These are phyloP conservation scores for Sorex maritimensis DNA, from an alignment of 2,797 vertebrate species.

Conservation along the genomic window DNA sequence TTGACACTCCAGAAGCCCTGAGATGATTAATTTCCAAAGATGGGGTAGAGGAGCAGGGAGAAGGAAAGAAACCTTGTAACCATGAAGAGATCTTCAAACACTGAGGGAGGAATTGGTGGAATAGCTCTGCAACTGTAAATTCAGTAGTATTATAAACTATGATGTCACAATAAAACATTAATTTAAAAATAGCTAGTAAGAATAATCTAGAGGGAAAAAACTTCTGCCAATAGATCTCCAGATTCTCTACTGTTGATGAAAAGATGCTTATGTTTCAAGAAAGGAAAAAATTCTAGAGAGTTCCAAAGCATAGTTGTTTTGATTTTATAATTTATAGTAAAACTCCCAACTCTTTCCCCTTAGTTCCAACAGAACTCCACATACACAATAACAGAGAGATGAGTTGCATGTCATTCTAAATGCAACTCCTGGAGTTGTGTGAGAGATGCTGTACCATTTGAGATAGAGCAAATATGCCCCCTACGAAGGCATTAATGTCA, in stretches of 20 bases:
- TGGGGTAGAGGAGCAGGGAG: too few relatives aligned
- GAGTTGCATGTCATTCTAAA: neutral
- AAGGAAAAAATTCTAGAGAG: neutral
- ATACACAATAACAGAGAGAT: neutral
- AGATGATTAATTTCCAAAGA: neutral
- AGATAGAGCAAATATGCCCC: neutral
- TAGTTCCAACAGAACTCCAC: neutral
- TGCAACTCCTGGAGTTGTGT: neutral
- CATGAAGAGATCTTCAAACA: too few relatives aligned
- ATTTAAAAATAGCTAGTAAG: too few relatives aligned
- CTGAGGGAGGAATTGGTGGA: too few relatives aligned
- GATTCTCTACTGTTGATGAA: neutral
- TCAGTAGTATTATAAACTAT: too few relatives aligned
- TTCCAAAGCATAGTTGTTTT: neutral
- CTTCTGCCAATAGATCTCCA: neutral
- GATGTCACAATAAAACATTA: too few relatives aligned
- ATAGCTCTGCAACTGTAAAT: too few relatives aligned
- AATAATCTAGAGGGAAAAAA: too few relatives aligned
- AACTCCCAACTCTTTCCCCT: neutral
- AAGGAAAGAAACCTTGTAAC: too few relatives aligned
- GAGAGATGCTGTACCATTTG: neutral
- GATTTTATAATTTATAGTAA: conserved; percentile 7
- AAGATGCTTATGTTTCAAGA: conserved; percentile 31
- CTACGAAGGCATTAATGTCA: neutral
- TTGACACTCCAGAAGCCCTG: neutral